These are phyloP conservation scores for Columba livia DNA, from an alignment of 2,113 vertebrate genomes.

Conservation along the genomic window DNA sequence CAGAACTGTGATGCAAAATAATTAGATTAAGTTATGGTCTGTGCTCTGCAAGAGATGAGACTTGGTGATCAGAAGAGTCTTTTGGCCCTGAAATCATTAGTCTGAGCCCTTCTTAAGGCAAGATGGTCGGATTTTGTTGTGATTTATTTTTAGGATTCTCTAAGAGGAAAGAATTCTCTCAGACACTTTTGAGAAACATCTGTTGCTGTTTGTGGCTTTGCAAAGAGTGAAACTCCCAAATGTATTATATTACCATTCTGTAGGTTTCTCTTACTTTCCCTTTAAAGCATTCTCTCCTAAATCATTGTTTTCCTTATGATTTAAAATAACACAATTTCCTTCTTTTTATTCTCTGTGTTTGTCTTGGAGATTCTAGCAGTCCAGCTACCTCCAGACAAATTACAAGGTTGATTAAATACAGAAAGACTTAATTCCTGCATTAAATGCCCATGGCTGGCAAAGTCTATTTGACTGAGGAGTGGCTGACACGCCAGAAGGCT, in stretches of 20 bases:
- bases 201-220: not conserved
- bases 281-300: not conserved
- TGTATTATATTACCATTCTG: not conserved
- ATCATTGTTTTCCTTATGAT: not conserved
- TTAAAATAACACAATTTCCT: not conserved
- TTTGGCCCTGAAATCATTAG: not conserved
- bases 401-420: not conserved
- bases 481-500: too few relatives aligned
- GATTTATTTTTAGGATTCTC: not conserved
- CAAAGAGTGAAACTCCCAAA: not conserved
- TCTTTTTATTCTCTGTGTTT: not conserved
- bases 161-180: not conserved
- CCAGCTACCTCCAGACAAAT: not conserved
- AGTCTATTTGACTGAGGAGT: not conserved
- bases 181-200: not conserved
- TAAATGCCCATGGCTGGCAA: not conserved
- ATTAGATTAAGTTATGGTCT: not conserved
- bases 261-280: not conserved
- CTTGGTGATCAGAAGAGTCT: rapidly evolving
- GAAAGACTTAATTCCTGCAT: not conserved
- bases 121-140: not conserved
- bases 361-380: not conserved
- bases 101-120: not conserved
- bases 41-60: not conserved
- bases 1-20: not conserved